A percentile compares a stretch with the other conserved stretches of the same genome.
Conservation (phyloP, 2,113 vertebrate species). For the Cheirogaleus medius region DNA sequence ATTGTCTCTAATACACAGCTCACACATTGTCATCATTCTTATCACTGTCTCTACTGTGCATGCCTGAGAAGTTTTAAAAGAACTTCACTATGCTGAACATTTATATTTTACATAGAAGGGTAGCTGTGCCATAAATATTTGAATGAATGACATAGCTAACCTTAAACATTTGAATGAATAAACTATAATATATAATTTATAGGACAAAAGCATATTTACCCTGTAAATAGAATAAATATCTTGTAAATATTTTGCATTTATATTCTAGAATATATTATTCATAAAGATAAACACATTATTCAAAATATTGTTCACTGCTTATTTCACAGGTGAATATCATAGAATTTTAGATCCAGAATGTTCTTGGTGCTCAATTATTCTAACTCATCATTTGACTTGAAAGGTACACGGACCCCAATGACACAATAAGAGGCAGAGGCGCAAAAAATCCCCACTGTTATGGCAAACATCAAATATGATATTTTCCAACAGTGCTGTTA, state of each 20-base stretch:
- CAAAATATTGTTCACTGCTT: background rate
- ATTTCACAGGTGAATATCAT: background rate
- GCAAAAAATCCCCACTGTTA: background rate
- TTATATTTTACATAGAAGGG: background rate
- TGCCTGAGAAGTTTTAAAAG: background rate
- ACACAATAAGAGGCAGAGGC: background rate
- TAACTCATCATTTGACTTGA: background rate
- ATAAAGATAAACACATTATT: conserved; percentile 15
- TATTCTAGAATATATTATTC: background rate
- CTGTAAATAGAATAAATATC: background rate
- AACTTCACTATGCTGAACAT: background rate
- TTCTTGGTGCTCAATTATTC: background rate
- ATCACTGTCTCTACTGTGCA: background rate
- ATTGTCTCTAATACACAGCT: background rate
- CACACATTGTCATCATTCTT: background rate
- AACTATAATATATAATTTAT: background rate
- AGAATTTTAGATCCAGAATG: background rate
- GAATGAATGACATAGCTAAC: background rate
- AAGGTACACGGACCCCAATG: background rate
- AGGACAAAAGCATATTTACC: background rate
- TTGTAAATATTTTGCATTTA: background rate
- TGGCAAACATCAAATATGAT: background rate
- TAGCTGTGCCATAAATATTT: background rate
- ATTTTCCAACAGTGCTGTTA: background rate
- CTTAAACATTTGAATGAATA: conserved; percentile 1